phyloP scores from a whole-genome alignment of 2,888 invertebrate genomes.

The Morinoia aosen region DNA sequence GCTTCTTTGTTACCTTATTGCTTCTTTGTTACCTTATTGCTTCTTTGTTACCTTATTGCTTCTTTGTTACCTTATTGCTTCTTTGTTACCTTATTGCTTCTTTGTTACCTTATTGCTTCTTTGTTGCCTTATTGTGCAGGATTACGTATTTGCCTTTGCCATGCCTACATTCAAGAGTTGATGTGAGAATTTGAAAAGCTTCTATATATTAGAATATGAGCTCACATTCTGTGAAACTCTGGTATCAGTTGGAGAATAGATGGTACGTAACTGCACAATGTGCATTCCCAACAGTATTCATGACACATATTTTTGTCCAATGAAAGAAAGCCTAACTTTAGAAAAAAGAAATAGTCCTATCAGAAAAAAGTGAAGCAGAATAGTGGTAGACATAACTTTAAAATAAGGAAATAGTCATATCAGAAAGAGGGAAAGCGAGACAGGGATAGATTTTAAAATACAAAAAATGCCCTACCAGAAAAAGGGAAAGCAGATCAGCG shows the following conservation, averaged over 20 bases:
- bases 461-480: too few relatives aligned
- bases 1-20: background rate
- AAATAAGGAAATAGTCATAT: too few relatives aligned
- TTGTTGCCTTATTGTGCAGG: background rate
- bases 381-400: too few relatives aligned
- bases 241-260: background rate
- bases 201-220: background rate
- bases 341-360: too few relatives aligned
- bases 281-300: background rate
- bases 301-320: too few relatives aligned
- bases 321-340: too few relatives aligned
- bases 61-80: background rate
- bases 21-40: background rate
- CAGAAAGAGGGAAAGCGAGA: too few relatives aligned
- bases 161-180: too few relatives aligned
- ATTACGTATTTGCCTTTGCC: background rate
- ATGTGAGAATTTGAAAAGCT: too few relatives aligned
- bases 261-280: background rate
- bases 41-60: background rate
- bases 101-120: background rate
- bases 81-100: background rate
- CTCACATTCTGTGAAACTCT: background rate
- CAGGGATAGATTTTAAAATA: too few relatives aligned
- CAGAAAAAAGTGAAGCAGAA: too few relatives aligned
- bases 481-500: too few relatives aligned